A percentile compares a stretch with the other conserved stretches of the same genome.
These are phyloP conservation scores for Panthera leo DNA, from an alignment of 2,113 vertebrate species.

Conservation along the genomic window DNA sequence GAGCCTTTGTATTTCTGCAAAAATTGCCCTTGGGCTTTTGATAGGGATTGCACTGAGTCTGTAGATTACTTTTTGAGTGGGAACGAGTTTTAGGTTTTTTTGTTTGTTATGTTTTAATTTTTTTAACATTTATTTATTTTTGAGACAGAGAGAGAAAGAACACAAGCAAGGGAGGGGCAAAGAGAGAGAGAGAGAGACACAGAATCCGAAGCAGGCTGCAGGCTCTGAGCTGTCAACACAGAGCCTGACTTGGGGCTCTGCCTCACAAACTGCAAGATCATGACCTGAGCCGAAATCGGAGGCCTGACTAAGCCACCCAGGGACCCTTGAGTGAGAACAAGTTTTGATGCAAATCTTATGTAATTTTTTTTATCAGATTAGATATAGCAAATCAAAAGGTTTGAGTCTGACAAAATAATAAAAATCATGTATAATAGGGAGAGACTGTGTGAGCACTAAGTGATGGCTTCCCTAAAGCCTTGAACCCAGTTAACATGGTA, in stretches of 20 bases:
- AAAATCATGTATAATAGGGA: not conserved
- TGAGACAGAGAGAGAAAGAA: not conserved
- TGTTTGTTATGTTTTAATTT: not conserved
- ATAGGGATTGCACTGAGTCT: slow-evolving; percentile 1
- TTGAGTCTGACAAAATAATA: slow-evolving; percentile 7
- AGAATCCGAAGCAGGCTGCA: too few species aligned
- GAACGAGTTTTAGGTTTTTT: slow-evolving; percentile 5
- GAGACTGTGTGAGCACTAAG: not conserved
- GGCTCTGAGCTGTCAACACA: too few species aligned
- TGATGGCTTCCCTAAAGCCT: not conserved
- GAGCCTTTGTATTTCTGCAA: not conserved
- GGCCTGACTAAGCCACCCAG: too few species aligned
- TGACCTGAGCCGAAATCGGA: too few species aligned
- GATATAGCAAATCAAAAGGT: slow-evolving; percentile 6
- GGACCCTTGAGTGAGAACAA: not conserved
- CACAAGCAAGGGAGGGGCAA: too few species aligned
- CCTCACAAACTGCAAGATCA: too few species aligned
- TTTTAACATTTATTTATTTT: not conserved
- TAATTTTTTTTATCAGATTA: not conserved
- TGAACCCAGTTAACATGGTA: slow-evolving; percentile 7
- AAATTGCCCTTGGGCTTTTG: not conserved
- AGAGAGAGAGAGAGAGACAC: too few species aligned
- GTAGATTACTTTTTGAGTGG: not conserved
- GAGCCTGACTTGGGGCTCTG: too few species aligned
- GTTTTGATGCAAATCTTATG: not conserved